Conservation (phyloP, 2,113 vertebrate species). For the Brachypteracias leptosomus region DNA sequence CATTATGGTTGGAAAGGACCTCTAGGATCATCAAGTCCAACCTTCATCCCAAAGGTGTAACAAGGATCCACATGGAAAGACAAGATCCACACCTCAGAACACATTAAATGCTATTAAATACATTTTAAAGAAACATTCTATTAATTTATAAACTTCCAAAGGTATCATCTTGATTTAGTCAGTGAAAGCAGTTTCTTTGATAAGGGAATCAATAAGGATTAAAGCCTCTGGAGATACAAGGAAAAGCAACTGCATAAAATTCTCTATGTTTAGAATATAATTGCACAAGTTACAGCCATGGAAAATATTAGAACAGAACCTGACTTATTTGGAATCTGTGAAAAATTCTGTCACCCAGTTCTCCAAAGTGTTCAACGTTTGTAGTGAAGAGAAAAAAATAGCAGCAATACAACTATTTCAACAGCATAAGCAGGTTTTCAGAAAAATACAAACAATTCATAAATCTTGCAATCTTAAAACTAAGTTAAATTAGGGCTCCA, state of each 20-base stretch:
- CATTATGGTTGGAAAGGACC: too few relatives aligned
- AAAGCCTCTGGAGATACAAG: background rate
- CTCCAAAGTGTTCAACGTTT: slow-evolving; percentile 82
- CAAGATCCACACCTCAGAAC: background rate
- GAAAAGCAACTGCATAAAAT: background rate
- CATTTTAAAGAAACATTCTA: background rate
- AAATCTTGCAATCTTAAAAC: background rate
- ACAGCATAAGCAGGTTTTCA: background rate
- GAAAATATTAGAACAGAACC: background rate
- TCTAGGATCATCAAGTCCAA: too few relatives aligned
- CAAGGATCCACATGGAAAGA: background rate
- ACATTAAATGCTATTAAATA: background rate
- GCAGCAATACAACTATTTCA: background rate
- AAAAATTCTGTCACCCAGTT: slow-evolving; percentile 83
- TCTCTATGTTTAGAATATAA: background rate
- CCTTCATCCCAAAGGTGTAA: too few relatives aligned
- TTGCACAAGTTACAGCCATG: background rate
- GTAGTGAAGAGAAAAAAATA: slow-evolving; percentile 36
- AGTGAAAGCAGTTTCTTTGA: background rate
- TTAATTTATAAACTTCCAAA: background rate
- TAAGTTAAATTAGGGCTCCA: background rate
- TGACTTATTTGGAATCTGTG: slow-evolving; percentile 83
- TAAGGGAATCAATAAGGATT: background rate
- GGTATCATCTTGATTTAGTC: background rate
- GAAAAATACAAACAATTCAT: background rate